Conservation (phyloP, 2,113 vertebrate genomes). For the Hemichromis elongatus region DNA sequence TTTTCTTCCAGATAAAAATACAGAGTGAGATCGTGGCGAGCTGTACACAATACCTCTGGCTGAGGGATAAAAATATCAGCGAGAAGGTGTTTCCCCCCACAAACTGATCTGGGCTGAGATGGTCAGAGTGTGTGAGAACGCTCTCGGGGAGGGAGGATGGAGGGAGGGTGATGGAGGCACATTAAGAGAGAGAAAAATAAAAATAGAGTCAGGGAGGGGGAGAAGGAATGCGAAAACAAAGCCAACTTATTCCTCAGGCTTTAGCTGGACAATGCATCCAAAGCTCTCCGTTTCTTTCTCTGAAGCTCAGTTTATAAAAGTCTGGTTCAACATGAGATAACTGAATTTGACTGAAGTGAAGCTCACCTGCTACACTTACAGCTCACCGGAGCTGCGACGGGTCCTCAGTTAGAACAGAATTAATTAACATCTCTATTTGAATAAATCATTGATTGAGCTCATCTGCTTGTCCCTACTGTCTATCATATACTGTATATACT, state of each 20-base stretch:
- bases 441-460: accelerated
- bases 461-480: neutral
- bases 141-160: neutral
- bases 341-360: neutral
- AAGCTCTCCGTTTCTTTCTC: neutral
- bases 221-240: neutral
- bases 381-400: accelerated
- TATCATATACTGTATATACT: neutral
- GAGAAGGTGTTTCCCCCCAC: conserved; percentile 57
- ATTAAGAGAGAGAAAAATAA: neutral
- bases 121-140: conserved; percentile 30
- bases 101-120: conserved; percentile 46
- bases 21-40: neutral
- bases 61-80: conserved; percentile 56
- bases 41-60: conserved; percentile 53
- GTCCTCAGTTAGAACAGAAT: neutral
- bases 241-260: neutral
- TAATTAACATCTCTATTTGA: neutral
- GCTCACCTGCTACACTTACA: neutral
- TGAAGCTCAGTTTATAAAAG: neutral
- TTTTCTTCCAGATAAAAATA: conserved; percentile 30
- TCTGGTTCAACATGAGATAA: neutral
- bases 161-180: neutral
- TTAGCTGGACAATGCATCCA: neutral
- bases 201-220: neutral